phyloP scores from a whole-genome alignment of 2,888 invertebrate genomes.

The Salpingus planirostris region DNA sequence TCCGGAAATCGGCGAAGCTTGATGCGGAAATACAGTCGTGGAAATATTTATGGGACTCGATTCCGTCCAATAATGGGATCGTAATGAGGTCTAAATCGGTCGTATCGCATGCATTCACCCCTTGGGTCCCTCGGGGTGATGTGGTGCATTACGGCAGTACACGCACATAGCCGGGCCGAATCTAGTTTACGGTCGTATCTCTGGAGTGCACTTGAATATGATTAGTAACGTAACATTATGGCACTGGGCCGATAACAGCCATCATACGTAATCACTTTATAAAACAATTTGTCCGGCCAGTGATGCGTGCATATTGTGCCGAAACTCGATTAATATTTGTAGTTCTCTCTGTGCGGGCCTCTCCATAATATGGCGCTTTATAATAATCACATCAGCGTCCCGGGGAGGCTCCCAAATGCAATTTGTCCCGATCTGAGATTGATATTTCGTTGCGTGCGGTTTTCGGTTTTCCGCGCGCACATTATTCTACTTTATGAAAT shows the following conservation, averaged over 20 bases:
- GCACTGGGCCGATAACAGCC: constrained; percentile 41
- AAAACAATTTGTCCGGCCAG: constrained; percentile 67
- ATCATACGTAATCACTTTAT: constrained; percentile 68
- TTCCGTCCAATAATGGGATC: background rate
- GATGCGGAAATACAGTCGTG: constrained; percentile 25
- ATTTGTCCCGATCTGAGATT: background rate
- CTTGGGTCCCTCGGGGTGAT: background rate
- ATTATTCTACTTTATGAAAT: too few relatives aligned
- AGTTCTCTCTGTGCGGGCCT: constrained; percentile 33
- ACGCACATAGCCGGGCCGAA: constrained; percentile 17
- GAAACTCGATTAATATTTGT: constrained; percentile 45
- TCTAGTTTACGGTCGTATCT: constrained; percentile 22
- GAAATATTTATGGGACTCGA: constrained; percentile 3
- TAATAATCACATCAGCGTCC: constrained; percentile 20
- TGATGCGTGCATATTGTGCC: constrained; percentile 56
- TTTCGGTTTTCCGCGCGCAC: background rate
- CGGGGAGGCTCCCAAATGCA: background rate
- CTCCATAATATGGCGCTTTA: constrained; percentile 25
- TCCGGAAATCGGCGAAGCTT: too few relatives aligned
- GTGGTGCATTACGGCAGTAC: background rate
- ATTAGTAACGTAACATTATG: constrained; percentile 32
- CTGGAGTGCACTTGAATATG: constrained; percentile 31
- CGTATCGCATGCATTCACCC: background rate
- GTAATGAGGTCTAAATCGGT: background rate
- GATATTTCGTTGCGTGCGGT: background rate